These are phyloP conservation scores for Lepidocyrtinus sp. DNA, from an alignment of 2,888 invertebrate genomes.

Conservation along the genomic window DNA sequence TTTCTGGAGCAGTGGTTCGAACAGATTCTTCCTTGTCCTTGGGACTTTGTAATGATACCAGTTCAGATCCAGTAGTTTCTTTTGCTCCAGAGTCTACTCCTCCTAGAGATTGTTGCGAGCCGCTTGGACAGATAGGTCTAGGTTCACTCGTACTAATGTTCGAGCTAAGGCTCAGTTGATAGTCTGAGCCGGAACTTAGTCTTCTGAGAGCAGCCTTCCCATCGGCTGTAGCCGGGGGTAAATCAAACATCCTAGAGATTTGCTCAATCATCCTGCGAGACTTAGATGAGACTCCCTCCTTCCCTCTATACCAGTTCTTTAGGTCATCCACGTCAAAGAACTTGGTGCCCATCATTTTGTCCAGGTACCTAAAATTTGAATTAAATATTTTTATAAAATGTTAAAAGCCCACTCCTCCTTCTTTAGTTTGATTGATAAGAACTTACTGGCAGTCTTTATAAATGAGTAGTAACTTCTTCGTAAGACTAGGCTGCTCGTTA, in stretches of 20 bases:
- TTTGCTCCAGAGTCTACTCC: not conserved
- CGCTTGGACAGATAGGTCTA: slow-evolving; percentile 33
- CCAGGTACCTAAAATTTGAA: slow-evolving; percentile 82
- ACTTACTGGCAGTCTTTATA: slow-evolving; percentile 69
- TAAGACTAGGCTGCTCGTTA: slow-evolving; percentile 64
- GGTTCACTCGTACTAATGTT: slow-evolving; percentile 27
- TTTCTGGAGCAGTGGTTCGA: not conserved
- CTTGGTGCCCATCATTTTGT: slow-evolving; percentile 87
- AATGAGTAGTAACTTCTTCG: slow-evolving; percentile 66
- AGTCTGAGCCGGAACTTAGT: slow-evolving; percentile 46
- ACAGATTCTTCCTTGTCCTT: slow-evolving; percentile 5
- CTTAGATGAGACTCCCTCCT: slow-evolving; percentile 63
- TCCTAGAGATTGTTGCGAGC: slow-evolving; percentile 25
- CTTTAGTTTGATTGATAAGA: too few relatives aligned
- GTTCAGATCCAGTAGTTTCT: not conserved
- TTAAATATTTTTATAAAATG: slow-evolving; percentile 11
- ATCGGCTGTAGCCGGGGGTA: slow-evolving; percentile 36
- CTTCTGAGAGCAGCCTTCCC: slow-evolving; percentile 39
- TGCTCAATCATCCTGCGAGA: slow-evolving; percentile 80
- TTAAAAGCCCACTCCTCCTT: not conserved
- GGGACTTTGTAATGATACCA: not conserved
- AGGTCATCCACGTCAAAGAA: slow-evolving; percentile 82
- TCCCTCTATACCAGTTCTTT: slow-evolving; percentile 66
- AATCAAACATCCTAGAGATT: slow-evolving; percentile 73
- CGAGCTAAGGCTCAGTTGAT: too few relatives aligned